A percentile compares a stretch with the other conserved stretches of the same genome.
Evolutionary conservation across 2,888 invertebrate species (phyloP).

Genomic region (Temnothorax unifasciatus): DNA sequence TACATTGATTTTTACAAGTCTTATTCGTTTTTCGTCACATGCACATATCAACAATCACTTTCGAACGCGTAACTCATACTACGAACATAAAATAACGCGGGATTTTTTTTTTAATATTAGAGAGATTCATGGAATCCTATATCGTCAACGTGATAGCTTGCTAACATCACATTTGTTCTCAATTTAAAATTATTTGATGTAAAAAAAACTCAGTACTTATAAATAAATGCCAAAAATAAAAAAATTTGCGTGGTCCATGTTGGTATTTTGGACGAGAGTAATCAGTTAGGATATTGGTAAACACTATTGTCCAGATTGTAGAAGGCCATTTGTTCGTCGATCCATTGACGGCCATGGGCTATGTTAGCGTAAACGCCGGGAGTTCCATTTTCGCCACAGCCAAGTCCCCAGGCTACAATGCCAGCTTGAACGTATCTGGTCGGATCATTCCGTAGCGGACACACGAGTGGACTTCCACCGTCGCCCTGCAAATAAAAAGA

Average conservation of each 20-base stretch:
- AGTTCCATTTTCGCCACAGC: slow-evolving; percentile 90
- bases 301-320: slow-evolving; percentile 86
- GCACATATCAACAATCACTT: slow-evolving; percentile 2
- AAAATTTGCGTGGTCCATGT: not conserved
- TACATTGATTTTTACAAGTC: not conserved
- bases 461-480: slow-evolving; percentile 93
- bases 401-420: slow-evolving; percentile 94
- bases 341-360: slow-evolving; percentile 90
- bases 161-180: slow-evolving; percentile 5
- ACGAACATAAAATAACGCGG: not conserved
- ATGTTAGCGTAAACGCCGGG: slow-evolving; percentile 93
- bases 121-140: not conserved
- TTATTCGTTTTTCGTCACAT: slow-evolving; percentile 2
- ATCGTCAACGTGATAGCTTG: not conserved
- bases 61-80: not conserved
- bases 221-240: not conserved
- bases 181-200: not conserved
- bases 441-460: slow-evolving; percentile 88
- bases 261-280: not conserved
- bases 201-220: not conserved
- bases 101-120: not conserved
- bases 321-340: slow-evolving; percentile 88
- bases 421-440: slow-evolving; percentile 88
- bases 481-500: slow-evolving; percentile 87
- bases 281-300: slow-evolving; percentile 75